Percentiles rank a stretch among this genome's conserved stretches.
Conservation (phyloP, 2,888 invertebrate genomes). For the Pyralis farinalis region DNA sequence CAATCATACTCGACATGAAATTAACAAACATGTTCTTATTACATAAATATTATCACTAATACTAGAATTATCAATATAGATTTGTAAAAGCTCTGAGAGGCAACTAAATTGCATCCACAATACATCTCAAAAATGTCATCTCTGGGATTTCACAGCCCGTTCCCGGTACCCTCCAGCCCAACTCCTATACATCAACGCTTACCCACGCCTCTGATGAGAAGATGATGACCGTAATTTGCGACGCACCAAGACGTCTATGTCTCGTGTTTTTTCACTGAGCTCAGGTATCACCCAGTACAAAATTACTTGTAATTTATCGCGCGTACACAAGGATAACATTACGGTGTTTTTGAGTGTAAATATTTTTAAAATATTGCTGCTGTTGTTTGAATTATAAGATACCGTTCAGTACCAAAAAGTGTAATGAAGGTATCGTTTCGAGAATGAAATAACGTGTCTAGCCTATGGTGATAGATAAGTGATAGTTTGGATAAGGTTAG, state of each 20-base stretch:
- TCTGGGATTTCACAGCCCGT: constrained; percentile 17
- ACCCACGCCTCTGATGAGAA: constrained; percentile 78
- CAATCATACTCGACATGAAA: too few relatives aligned
- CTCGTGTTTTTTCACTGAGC: constrained; percentile 77
- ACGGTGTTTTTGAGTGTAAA: constrained; percentile 41
- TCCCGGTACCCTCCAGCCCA: constrained; percentile 48
- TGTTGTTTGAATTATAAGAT: constrained; percentile 19
- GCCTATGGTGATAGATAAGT: too few relatives aligned
- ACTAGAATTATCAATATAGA: too few relatives aligned
- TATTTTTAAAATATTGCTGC: constrained; percentile 30
- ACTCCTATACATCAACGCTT: constrained; percentile 73
- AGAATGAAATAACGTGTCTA: too few relatives aligned
- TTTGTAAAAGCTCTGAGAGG: constrained; percentile 14
- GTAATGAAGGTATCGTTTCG: too few relatives aligned
- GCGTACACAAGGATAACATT: constrained; percentile 54
- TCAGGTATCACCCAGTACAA: constrained; percentile 78
- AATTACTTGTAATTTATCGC: constrained; percentile 79
- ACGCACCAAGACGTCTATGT: constrained; percentile 81
- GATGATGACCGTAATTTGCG: constrained; percentile 81
- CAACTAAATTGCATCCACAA: constrained; percentile 6
- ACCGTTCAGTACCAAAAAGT: too few relatives aligned
- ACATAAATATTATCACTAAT: too few relatives aligned
- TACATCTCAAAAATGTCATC: constrained; percentile 22
- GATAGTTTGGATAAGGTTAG: too few relatives aligned
- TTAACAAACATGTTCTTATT: too few relatives aligned